phyloP scores from a whole-genome alignment of 92 coral and sea anemone species.

The Porites cylindrica region DNA sequence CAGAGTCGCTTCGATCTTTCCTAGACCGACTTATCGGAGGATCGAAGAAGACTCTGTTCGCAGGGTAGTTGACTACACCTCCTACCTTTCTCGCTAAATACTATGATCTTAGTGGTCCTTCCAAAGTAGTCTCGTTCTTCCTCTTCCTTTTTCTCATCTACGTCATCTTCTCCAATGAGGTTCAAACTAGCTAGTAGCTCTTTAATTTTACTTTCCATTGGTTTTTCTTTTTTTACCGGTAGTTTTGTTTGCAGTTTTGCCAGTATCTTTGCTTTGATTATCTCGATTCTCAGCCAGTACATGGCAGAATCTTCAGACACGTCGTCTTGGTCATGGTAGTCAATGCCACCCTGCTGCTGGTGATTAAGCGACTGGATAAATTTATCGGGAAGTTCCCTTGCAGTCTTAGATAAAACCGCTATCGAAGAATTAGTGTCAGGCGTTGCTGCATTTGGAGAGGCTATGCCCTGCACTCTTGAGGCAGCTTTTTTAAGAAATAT shows the following conservation, averaged over 20 bases:
- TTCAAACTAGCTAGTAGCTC: constrained; percentile 54
- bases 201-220: constrained; percentile 48
- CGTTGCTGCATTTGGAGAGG: constrained; percentile 7
- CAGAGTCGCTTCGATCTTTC: no score
- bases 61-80: background rate
- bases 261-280: constrained; percentile 66
- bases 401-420: background rate
- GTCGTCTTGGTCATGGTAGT: background rate
- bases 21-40: no score
- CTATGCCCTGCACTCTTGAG: constrained; percentile 16
- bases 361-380: background rate
- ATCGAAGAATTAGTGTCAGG: constrained; percentile 18
- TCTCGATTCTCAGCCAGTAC: constrained; percentile 65
- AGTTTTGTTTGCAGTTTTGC: constrained; percentile 53
- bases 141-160: constrained; percentile 3
- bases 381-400: background rate
- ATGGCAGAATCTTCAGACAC: constrained; percentile 9
- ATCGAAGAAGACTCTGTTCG: background rate
- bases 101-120: constrained; percentile 49
- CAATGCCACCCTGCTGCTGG: no score
- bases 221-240: constrained; percentile 55
- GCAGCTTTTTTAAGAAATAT: constrained; percentile 41
- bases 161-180: constrained; percentile 57
- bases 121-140: constrained; percentile 21
- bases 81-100: constrained; percentile 66